Evolutionary conservation across 2,113 vertebrate genomes (phyloP).

Genomic region (Todiramphus chloris): DNA sequence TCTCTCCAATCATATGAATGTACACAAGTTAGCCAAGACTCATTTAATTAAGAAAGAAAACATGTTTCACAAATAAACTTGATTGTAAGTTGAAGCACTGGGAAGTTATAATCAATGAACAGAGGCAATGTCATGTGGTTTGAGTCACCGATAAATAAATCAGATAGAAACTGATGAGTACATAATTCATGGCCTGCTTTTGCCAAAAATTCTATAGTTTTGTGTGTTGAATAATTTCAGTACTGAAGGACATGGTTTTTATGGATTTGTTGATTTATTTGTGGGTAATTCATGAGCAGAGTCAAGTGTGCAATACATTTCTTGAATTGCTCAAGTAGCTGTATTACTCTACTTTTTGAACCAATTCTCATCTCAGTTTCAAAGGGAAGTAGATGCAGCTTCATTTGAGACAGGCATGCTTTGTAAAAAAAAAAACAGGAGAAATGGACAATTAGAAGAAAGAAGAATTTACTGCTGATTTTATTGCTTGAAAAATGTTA

Average conservation of each 20-base stretch:
- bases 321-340: background rate
- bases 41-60: background rate
- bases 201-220: background rate
- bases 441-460: background rate
- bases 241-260: background rate
- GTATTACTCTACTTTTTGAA: background rate
- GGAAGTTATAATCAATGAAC: background rate
- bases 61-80: background rate
- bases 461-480: background rate
- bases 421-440: background rate
- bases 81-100: background rate
- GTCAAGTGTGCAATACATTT: background rate
- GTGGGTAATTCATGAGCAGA: background rate
- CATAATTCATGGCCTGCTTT: background rate
- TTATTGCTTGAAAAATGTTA: constrained; percentile 7
- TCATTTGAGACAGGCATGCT: background rate
- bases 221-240: background rate
- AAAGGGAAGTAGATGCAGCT: background rate
- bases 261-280: background rate
- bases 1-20: background rate
- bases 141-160: background rate
- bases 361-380: background rate
- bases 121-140: background rate
- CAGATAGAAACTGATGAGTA: background rate
- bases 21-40: background rate